Evolutionary conservation across 92 coral and sea anemone species (phyloP).

Genomic region (Desmophyllum pertusum): DNA sequence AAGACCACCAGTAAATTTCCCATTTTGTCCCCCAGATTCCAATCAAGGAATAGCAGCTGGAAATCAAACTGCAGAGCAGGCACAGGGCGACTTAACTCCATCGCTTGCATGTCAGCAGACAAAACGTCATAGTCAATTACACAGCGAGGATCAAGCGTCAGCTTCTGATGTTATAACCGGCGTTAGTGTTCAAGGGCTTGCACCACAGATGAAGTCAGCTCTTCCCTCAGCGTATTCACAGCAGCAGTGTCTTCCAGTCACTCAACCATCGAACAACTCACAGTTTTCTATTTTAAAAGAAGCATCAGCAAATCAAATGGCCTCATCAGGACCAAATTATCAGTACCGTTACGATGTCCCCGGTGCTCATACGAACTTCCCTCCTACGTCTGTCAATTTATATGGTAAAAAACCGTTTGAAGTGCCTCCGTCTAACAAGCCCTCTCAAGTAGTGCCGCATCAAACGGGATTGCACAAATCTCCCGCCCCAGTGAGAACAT

Average conservation of each 20-base stretch:
- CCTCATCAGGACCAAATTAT: neutral
- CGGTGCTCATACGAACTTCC: neutral
- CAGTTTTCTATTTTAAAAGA: neutral
- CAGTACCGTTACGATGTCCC: neutral
- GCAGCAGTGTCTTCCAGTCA: conserved; percentile 3
- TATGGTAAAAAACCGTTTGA: neutral
- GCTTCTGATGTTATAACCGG: neutral
- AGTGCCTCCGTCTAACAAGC: neutral
- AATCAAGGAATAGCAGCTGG: neutral
- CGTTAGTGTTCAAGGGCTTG: neutral
- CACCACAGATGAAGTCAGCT: neutral
- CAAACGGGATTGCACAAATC: neutral
- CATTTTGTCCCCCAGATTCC: conserved; percentile 8
- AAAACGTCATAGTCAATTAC: neutral
- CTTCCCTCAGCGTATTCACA: neutral
- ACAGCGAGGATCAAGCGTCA: neutral
- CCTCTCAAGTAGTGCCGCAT: neutral
- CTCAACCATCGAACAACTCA: neutral
- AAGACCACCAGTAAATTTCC: neutral
- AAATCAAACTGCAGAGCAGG: neutral
- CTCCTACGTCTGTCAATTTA: neutral
- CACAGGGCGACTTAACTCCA: neutral
- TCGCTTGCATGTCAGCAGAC: neutral
- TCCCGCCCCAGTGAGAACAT: neutral
- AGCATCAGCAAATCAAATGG: neutral